A percentile compares a stretch with the other conserved stretches of the same genome.
Evolutionary conservation across 2,888 invertebrate genomes (phyloP).

Genomic region (Amphipyra berbera): DNA sequence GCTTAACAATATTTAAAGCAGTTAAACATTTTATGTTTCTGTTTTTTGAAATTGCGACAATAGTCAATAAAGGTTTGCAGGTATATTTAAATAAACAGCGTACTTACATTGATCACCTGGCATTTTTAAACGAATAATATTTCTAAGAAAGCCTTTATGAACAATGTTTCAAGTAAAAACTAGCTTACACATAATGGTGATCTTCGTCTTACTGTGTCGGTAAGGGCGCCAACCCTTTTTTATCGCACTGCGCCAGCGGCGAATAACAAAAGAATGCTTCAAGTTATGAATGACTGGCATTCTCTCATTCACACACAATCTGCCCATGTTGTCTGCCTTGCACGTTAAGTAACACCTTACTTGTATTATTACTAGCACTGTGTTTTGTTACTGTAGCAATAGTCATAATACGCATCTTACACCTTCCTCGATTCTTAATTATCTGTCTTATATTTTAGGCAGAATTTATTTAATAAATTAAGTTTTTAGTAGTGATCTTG

Average conservation of each 20-base stretch:
- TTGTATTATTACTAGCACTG: slow-evolving; percentile 24
- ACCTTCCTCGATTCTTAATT: neutral
- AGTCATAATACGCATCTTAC: neutral
- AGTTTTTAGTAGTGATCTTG: no score
- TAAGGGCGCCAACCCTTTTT: slow-evolving; percentile 64
- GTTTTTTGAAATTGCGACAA: no score
- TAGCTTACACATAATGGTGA: slow-evolving; percentile 12
- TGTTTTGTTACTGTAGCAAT: slow-evolving; percentile 1
- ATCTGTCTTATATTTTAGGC: no score
- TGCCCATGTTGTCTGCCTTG: slow-evolving; percentile 45
- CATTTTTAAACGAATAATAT: slow-evolving; percentile 9
- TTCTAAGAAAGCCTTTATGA: slow-evolving; percentile 9
- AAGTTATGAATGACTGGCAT: slow-evolving; percentile 64
- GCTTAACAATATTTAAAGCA: slow-evolving; percentile 12
- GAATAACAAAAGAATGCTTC: slow-evolving; percentile 58
- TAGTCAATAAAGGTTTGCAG: no score
- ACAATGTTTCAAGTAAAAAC: slow-evolving; percentile 10
- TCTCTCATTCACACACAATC: slow-evolving; percentile 60
- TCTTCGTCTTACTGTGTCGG: slow-evolving; percentile 43
- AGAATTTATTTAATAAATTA: no score
- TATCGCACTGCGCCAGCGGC: slow-evolving; percentile 53
- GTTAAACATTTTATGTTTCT: neutral
- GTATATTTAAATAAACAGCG: no score
- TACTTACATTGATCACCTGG: neutral
- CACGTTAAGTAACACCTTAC: slow-evolving; percentile 38